Conservation (phyloP, 2,888 invertebrate species). For the Timema cristinae region DNA sequence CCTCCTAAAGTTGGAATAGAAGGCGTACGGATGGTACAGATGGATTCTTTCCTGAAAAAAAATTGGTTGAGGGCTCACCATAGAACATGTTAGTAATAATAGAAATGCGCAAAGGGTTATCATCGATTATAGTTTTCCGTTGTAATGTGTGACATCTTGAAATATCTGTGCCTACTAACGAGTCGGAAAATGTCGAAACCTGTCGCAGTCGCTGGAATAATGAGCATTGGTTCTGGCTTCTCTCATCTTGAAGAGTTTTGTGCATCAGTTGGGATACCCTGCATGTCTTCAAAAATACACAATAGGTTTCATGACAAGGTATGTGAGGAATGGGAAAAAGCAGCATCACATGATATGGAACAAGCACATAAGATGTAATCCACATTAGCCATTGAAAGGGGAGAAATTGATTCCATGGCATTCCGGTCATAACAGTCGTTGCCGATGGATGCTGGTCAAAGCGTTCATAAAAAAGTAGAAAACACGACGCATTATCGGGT, state of each 20-base stretch:
- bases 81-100: not conserved
- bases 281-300: not conserved
- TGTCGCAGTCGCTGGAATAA: not conserved
- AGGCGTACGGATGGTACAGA: too few relatives aligned
- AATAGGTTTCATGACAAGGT: not conserved
- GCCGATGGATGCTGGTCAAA: not conserved
- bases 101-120: conserved; percentile 4
- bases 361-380: not conserved
- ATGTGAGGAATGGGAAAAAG: conserved; percentile 3
- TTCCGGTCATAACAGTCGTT: not conserved
- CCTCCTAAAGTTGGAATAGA: too few relatives aligned
- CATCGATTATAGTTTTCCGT: not conserved
- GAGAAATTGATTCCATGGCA: not conserved
- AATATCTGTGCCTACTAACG: not conserved
- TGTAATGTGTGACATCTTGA: conserved; percentile 1
- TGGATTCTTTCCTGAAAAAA: too few relatives aligned
- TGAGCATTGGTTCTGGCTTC: not conserved
- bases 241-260: not conserved
- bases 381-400: not conserved
- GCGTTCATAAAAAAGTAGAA: not conserved
- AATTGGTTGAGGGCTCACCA: not conserved
- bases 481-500: not conserved
- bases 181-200: not conserved
- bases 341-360: not conserved
- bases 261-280: not conserved